phyloP scores from a whole-genome alignment of 2,113 vertebrate species.

The Phainopepla nitens region DNA sequence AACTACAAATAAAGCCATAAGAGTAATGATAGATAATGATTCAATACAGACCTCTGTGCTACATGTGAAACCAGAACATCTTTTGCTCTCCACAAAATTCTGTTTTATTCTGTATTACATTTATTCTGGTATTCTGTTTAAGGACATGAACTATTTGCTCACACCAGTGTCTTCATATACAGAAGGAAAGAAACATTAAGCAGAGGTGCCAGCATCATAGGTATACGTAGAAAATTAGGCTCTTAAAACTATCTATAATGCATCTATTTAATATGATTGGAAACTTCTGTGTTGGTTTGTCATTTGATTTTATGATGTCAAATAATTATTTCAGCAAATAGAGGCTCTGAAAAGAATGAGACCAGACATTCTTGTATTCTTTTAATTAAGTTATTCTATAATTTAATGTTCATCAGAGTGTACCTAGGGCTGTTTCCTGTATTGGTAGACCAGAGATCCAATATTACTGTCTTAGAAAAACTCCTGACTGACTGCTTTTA shows the following conservation, averaged over 20 bases:
- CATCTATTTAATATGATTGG: background rate
- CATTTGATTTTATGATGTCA: background rate
- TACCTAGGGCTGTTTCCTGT: background rate
- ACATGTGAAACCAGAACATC: background rate
- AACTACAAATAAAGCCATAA: background rate
- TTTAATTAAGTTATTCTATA: background rate
- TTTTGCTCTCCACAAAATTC: background rate
- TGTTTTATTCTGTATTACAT: too few species aligned
- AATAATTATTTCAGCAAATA: background rate
- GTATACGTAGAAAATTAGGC: background rate
- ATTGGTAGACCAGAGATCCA: background rate
- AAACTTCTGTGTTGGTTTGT: background rate
- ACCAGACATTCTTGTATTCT: background rate
- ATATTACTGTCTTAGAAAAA: background rate
- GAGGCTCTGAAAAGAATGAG: background rate
- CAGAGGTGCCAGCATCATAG: background rate
- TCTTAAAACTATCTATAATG: background rate
- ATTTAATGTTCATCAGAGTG: background rate
- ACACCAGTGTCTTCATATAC: background rate
- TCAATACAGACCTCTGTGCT: background rate
- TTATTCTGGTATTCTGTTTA: background rate
- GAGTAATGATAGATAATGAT: background rate
- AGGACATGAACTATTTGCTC: background rate
- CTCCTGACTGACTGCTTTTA: background rate
- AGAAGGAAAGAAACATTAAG: background rate